phyloP scores from a whole-genome alignment of 1,140 invertebrate species.

The Ditylenchus dipsaci region DNA sequence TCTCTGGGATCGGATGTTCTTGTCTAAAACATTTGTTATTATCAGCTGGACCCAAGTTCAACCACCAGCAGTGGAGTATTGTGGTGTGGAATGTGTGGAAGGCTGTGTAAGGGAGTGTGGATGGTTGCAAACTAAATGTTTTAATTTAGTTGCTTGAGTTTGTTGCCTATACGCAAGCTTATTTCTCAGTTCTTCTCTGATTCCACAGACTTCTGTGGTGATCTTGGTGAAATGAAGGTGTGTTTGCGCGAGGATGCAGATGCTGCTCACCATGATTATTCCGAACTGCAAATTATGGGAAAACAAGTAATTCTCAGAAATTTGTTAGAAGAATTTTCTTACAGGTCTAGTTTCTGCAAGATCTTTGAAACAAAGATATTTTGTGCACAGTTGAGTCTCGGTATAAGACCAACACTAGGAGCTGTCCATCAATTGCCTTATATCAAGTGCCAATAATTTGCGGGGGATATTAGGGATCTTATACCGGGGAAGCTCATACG shows the following conservation, averaged over 20 bases:
- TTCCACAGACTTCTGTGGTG: slow-evolving; percentile 19
- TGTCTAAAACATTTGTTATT: slow-evolving; percentile 20
- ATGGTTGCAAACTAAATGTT: not conserved
- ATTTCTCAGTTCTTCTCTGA: slow-evolving; percentile 20
- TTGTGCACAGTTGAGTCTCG: too few species aligned
- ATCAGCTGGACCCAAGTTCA: slow-evolving; percentile 17
- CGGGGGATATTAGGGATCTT: too few species aligned
- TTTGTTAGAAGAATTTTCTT: not conserved
- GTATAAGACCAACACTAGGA: too few species aligned
- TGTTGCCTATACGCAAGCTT: slow-evolving; percentile 19
- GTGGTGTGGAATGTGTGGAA: slow-evolving; percentile 12
- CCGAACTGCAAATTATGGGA: slow-evolving; percentile 5
- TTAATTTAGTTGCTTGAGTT: slow-evolving; percentile 16
- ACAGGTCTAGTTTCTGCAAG: too few species aligned
- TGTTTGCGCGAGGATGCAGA: not conserved
- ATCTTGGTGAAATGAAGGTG: slow-evolving; percentile 23
- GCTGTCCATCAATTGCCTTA: too few species aligned
- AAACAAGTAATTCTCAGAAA: slow-evolving; percentile 6
- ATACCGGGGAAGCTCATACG: too few species aligned
- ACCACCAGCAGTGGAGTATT: slow-evolving; percentile 9
- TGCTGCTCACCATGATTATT: not conserved
- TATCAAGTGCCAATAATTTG: too few species aligned
- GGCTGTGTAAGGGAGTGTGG: slow-evolving; percentile 9
- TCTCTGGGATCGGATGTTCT: slow-evolving; percentile 21
- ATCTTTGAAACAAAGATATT: too few species aligned